Base-by-base conservation (phyloP, 2,888 invertebrate species). In the Sesamia inferens region DNA sequence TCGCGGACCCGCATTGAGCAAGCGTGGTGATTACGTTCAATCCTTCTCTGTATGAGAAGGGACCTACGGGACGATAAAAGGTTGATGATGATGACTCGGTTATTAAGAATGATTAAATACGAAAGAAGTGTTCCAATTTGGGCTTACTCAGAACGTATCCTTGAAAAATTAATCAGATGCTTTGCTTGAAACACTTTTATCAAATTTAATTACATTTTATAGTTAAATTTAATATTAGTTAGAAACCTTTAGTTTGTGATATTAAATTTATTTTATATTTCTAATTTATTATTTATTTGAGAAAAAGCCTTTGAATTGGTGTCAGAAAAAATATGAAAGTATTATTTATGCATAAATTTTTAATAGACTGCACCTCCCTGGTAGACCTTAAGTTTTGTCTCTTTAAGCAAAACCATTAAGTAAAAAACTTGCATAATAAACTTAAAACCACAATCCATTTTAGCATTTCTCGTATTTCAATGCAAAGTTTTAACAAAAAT, bases 381-480 rank as follows among this genome's bases (percentile, higher is more conserved):
- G n/a, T n/a, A 16, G 5, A 16, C 7, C 5, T 8, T 19, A 0
- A 44, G 14, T 54, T 44, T 31, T 54, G 5, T 14, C 6, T 0
- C 0, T 24, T 6, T 19, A 31, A 0, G 7, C 19, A 10, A 4
- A 44, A 14, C 13, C 31, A 61, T 31, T 48, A 8, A 19, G 0
- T 2, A 47, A 19, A 47, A 48, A 31, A 31, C 24, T 14, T 13
- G 24, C 13, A 2, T 19, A 4, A 65, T 31, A 3, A 2, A 62
- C 14, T 61, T 65, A n/a, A 42, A 42, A 59, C 39, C 64, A 13
- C 51, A 78, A 57, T 78, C 31, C 55, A 39, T 78, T 68, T 62
- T 58, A 16, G n/a, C 19, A n/a, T 54, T 19, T 71, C 71, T 79
- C 68, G 22, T 71, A 70, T 80, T 71, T 68, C 68, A 81, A 71